Conservation (phyloP, 2,888 invertebrate species). For the Tiphia femorata region DNA sequence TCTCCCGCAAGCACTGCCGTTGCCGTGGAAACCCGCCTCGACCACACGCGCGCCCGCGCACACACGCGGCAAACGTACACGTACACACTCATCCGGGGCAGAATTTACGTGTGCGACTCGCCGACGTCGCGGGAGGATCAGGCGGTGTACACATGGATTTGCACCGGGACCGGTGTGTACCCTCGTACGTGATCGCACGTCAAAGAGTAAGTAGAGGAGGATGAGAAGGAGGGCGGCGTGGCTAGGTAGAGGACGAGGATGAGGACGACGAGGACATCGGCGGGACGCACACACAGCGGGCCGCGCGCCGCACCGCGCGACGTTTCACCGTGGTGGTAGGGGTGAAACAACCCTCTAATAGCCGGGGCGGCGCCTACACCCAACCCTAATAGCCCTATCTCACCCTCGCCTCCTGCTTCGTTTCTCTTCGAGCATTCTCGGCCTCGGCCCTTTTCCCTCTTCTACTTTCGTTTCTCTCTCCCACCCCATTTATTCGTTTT, state of each 20-base stretch:
- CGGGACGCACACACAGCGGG: slow-evolving; percentile 24
- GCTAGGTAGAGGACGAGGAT: slow-evolving; percentile 1
- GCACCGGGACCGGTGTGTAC: slow-evolving; percentile 3
- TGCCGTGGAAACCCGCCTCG: slow-evolving; percentile 63
- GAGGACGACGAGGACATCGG: slow-evolving; percentile 21
- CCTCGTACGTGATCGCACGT: slow-evolving; percentile 17
- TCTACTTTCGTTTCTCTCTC: slow-evolving; percentile 23
- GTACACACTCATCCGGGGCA: not conserved
- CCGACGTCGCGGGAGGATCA: not conserved
- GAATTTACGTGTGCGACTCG: too few relatives aligned
- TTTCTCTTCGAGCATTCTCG: slow-evolving; percentile 46
- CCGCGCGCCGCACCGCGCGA: slow-evolving; percentile 22
- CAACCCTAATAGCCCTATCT: slow-evolving; percentile 68
- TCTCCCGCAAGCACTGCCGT: slow-evolving; percentile 59
- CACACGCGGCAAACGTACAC: slow-evolving; percentile 9
- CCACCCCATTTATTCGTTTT: slow-evolving; percentile 12
- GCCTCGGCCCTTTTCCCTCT: slow-evolving; percentile 26
- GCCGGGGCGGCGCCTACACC: slow-evolving; percentile 68
- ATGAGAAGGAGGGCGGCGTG: slow-evolving; percentile 3
- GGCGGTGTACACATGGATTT: slow-evolving; percentile 5
- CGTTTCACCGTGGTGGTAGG: slow-evolving; percentile 46
- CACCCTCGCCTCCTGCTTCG: slow-evolving; percentile 55
- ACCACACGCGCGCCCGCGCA: slow-evolving; percentile 37
- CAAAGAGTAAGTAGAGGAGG: slow-evolving; percentile 8
- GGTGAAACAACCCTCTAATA: slow-evolving; percentile 68